Evolutionary conservation across 1,140 invertebrate species (phyloP), one percentile per base, ranked within the genome.

Genomic region (Campoletis sonorensis): DNA sequence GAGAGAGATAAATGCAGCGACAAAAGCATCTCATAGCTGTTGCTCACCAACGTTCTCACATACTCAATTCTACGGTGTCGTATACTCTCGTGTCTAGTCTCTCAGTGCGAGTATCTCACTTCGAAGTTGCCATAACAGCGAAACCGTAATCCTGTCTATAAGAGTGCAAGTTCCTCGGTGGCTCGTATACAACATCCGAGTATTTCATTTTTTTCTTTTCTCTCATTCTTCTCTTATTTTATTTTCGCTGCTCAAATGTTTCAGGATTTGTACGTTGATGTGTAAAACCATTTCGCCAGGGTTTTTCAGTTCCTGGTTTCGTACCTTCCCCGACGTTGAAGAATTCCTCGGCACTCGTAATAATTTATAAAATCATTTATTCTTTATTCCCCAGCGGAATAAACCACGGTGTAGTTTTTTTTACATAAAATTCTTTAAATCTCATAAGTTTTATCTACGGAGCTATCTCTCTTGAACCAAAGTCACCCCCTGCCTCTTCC

Each of bases 11-110:
- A 23, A 0, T 1, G 30, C n/a, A 45, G 21, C 61, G 21, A 67
- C 54, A 27, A 77, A 67, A 37, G n/a, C 18, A 61, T 27, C 26
- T 27, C 23, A 40, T 26, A 58, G 18, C 72, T 30, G 61, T 67
- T 67, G 61, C 23, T 67, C 23, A 26, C 61, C 61, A 67, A 54
- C n/a, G 27, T 76, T 76, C 72, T 76, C 72, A 76, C 72, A 76
- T 76, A 58, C 72, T 76, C 72, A 27, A 76, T 58, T 76, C 45
- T 30, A 49, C n/a, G 13, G 61, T 67, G 21, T 23, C 23, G 61
- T 67, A 27, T 67, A 67, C 61, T 67, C 61, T 67, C 61, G 61
- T 67, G 61, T 67, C 61, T 67, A 67, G 54, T 37, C 16, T 37
- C 68, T 30, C 68, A n/a, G 33, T 3, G 40, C 68, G 54, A 71